Evolutionary conservation across 2,113 vertebrate genomes (phyloP).

Genomic region (Electrona antarctica): DNA sequence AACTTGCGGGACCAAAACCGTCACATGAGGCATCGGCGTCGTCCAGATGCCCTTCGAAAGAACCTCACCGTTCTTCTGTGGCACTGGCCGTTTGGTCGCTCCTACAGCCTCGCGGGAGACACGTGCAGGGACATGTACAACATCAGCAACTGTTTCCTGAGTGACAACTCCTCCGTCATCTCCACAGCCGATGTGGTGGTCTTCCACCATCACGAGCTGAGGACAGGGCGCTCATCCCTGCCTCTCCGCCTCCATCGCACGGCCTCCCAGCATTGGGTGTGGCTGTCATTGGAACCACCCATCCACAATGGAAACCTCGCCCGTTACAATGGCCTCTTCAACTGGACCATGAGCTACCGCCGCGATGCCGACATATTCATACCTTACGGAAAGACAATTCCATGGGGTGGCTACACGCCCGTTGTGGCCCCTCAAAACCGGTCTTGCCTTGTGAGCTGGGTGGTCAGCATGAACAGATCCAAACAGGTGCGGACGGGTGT

Average conservation of each 20-base stretch:
- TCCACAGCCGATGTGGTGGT: conserved; percentile 78
- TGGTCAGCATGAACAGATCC: conserved; percentile 73
- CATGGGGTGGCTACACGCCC: conserved; percentile 8
- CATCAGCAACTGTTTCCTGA: conserved; percentile 79
- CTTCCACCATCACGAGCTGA: conserved; percentile 84
- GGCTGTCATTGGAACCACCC: conserved; percentile 89
- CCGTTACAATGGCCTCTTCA: conserved; percentile 78
- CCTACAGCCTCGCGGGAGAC: conserved; percentile 64
- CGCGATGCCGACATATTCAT: conserved; percentile 84
- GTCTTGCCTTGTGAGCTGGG: conserved; percentile 79
- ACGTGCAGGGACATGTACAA: conserved; percentile 69
- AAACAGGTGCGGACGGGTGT: conserved; percentile 52
- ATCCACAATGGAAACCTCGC: conserved; percentile 73
- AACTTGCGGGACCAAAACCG: not conserved
- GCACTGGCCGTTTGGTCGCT: conserved; percentile 83
- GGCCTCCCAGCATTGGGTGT: conserved; percentile 84
- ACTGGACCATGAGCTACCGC: conserved; percentile 90
- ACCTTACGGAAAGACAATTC: conserved; percentile 84
- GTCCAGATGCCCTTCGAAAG: not conserved
- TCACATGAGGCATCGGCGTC: not conserved
- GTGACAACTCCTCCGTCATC: conserved; percentile 61
- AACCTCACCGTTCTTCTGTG: conserved; percentile 82
- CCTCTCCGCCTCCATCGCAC: conserved; percentile 69
- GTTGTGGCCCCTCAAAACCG: conserved; percentile 68
- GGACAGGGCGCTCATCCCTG: not conserved